Evolutionary conservation across 2,888 invertebrate genomes (phyloP).

Genomic region (Acrocera orbiculus): DNA sequence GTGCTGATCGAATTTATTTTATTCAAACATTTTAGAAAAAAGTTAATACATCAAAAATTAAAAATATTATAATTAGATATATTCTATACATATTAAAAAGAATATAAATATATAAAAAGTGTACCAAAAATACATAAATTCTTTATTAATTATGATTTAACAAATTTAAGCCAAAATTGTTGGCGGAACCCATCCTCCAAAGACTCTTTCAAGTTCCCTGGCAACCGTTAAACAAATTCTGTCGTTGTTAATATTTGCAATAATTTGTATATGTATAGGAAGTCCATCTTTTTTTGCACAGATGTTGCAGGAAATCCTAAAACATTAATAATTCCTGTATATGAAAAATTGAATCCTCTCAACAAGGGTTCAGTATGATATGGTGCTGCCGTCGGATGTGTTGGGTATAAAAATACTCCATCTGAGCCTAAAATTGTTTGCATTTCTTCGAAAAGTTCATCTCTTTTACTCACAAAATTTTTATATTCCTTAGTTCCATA

Average conservation of each 20-base stretch:
- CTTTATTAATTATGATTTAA: constrained; percentile 1
- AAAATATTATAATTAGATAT: not conserved
- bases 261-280: constrained; percentile 76
- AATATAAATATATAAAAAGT: not conserved
- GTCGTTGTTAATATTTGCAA: constrained; percentile 68
- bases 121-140: not conserved
- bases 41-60: too few relatives aligned
- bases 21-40: too few relatives aligned
- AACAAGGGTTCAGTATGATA: constrained; percentile 74
- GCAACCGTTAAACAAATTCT: constrained; percentile 75
- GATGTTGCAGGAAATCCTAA: constrained; percentile 76
- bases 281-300: constrained; percentile 61
- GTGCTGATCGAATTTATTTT: too few relatives aligned
- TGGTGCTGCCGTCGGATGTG: constrained; percentile 76
- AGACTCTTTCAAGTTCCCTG: constrained; percentile 66
- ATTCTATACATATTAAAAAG: not conserved
- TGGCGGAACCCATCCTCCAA: constrained; percentile 78
- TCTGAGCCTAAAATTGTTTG: constrained; percentile 60
- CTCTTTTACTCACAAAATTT: constrained; percentile 40
- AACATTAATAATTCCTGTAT: constrained; percentile 74
- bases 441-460: constrained; percentile 43
- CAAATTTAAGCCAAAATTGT: constrained; percentile 8
- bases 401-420: constrained; percentile 75
- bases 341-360: constrained; percentile 68
- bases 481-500: constrained; percentile 40